These are phyloP conservation scores for Masnerella sp. DNA, from an alignment of 2,888 invertebrate genomes.

Conservation along the genomic window DNA sequence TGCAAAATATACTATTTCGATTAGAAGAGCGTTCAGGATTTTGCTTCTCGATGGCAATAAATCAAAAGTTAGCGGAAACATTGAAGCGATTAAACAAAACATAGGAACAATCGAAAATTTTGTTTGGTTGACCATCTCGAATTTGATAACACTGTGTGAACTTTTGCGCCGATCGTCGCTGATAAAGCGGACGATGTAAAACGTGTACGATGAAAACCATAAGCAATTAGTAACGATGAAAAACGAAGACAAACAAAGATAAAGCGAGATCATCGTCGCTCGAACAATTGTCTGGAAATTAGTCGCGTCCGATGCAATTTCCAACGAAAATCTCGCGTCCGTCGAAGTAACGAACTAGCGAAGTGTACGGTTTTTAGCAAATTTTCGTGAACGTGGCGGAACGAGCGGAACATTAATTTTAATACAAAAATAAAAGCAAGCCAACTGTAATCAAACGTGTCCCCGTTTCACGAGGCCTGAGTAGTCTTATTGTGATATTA, in stretches of 20 bases:
- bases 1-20: too few relatives aligned
- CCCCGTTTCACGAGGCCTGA: slow-evolving; percentile 75
- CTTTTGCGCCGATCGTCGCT: slow-evolving; percentile 42
- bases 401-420: slow-evolving; percentile 12
- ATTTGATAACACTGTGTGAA: slow-evolving; percentile 6
- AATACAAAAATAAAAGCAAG: slow-evolving; percentile 11
- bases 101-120: not conserved
- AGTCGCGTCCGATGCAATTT: not conserved
- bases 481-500: slow-evolving; percentile 78
- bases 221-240: slow-evolving; percentile 16
- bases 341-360: slow-evolving; percentile 21
- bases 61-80: not conserved
- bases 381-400: slow-evolving; percentile 33
- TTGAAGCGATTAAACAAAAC: not conserved
- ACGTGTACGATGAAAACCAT: slow-evolving; percentile 20
- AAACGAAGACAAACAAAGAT: slow-evolving; percentile 6
- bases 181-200: slow-evolving; percentile 26
- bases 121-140: slow-evolving; percentile 9
- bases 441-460: slow-evolving; percentile 60
- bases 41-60: not conserved
- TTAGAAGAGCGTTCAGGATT: too few relatives aligned
- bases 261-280: slow-evolving; percentile 29
- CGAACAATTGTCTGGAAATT: slow-evolving; percentile 16
- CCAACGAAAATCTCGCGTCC: slow-evolving; percentile 8
- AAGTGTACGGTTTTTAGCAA: slow-evolving; percentile 42